phyloP scores from a whole-genome alignment of 2,113 vertebrate species.

The Genyomyrus donnyi region DNA sequence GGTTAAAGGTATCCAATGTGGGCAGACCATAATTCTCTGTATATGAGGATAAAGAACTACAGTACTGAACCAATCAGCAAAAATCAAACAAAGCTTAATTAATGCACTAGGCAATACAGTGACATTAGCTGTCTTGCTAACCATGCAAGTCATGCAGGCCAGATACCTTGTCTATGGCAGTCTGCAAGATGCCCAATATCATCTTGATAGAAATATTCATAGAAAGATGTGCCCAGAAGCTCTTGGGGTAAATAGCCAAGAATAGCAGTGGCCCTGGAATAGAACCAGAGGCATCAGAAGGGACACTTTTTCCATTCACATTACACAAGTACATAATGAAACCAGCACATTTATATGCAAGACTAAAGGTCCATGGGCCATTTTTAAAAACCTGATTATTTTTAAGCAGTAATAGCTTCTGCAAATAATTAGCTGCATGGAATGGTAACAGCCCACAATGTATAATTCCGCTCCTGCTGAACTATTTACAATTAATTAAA shows the following conservation, averaged over 20 bases:
- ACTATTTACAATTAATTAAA: not conserved
- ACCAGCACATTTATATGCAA: not conserved
- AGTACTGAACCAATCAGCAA: not conserved
- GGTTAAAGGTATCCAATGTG: not conserved
- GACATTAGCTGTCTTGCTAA: not conserved
- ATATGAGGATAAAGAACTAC: not conserved
- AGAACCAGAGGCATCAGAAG: not conserved
- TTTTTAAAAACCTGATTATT: not conserved
- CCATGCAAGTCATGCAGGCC: not conserved
- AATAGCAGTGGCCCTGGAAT: slow-evolving; percentile 72
- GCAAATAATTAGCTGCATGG: not conserved
- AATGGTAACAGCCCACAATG: not conserved
- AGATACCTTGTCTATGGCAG: slow-evolving; percentile 74
- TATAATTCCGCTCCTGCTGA: not conserved
- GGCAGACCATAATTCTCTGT: not conserved
- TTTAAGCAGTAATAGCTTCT: not conserved
- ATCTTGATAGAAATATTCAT: slow-evolving; percentile 82
- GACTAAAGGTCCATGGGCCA: not conserved
- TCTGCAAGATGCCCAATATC: slow-evolving; percentile 78
- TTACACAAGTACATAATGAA: not conserved
- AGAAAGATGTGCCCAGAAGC: slow-evolving; percentile 78
- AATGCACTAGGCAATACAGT: not conserved
- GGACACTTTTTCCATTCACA: not conserved
- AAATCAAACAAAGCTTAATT: not conserved
- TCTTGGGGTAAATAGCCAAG: slow-evolving; percentile 81